Percentiles rank a stretch among this genome's conserved stretches.
Evolutionary conservation across 2,888 invertebrate genomes (phyloP).

Genomic region (Drosophila bunnanda): DNA sequence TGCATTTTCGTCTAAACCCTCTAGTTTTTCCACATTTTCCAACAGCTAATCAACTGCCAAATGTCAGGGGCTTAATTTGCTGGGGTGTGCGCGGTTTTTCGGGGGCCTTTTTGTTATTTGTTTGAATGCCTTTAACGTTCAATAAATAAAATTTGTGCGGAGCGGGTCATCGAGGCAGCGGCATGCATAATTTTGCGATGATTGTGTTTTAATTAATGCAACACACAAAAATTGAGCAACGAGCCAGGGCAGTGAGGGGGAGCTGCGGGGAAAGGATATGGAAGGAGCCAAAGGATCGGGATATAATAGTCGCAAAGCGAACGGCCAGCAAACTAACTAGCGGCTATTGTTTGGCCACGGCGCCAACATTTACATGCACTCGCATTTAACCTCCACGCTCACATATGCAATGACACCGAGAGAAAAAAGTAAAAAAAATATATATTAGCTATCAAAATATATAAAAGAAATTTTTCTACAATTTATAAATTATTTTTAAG

Average conservation of each 20-base stretch:
- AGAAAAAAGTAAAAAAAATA: background rate
- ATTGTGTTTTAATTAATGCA: constrained; percentile 74
- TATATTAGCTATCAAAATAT: background rate
- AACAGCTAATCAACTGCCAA: constrained; percentile 60
- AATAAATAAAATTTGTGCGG: constrained; percentile 63
- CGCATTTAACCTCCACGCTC: constrained; percentile 20
- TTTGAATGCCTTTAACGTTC: constrained; percentile 54
- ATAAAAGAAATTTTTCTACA: background rate
- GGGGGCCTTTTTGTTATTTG: constrained; percentile 26
- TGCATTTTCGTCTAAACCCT: background rate
- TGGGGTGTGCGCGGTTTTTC: background rate
- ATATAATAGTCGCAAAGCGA: constrained; percentile 38
- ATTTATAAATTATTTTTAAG: too few species aligned
- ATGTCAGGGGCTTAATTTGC: constrained; percentile 30
- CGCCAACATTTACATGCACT: constrained; percentile 58
- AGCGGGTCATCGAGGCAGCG: constrained; percentile 48
- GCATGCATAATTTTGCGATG: constrained; percentile 69
- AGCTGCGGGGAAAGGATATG: background rate
- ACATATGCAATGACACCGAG: constrained; percentile 15
- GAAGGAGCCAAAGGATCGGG: constrained; percentile 16
- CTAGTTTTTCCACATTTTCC: constrained; percentile 3
- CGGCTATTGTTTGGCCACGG: constrained; percentile 68
- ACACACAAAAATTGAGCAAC: constrained; percentile 38
- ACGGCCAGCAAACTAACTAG: constrained; percentile 70
- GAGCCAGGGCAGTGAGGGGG: background rate